Base-by-base conservation (phyloP, 2,797 vertebrate species). In the Peromyscus attwateri region DNA sequence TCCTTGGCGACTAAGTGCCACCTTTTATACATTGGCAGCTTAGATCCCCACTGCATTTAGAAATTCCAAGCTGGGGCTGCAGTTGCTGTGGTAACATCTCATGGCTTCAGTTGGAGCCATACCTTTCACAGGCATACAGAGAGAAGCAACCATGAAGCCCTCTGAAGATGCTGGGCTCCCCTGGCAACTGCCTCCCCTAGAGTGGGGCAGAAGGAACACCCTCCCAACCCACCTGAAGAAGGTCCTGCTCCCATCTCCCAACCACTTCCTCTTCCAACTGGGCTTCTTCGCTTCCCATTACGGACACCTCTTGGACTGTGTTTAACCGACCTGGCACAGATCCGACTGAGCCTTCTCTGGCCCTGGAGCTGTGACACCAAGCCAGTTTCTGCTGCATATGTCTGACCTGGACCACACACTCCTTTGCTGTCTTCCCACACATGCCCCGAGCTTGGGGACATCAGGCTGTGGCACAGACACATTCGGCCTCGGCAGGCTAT, bases 141-240 rank as follows among this genome's bases (percentile, higher is more conserved):
- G 29, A 60, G 52, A 16, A 84, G 46, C 3, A 9, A n/a, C 6
- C 27, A 4, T n/a, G 46, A 84, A 34, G 40, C 43, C 49, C 71
- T 80, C 60, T 23, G 4, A 52, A 76, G 80, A 31, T 6, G 4
- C 64, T 0, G 10, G 80, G 55, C 12, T 70, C 40, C 64, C 12
- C 57, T 34, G 27, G 0, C 12, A 31, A 40, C 34, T 29, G 21
- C 4, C 17, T 46, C 68, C 49, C 77, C 91, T 34, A 34, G 1
- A 3, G 14, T n/a, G n/a, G 2, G 37, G 34, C 25, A 27, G 37
- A 40, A 31, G 46, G 55, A 1, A 0, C 0, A 1, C 40, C 29
- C 84, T 88, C 25, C 0, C 27, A 52, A 7, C n/a, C 16, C 17
- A 62, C 70, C 57, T 31, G 3, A 0, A 25, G 12, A 9, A 29